These are phyloP conservation scores for Hycleus phaleratus DNA, from an alignment of 1,140 invertebrate species.

Conservation along the genomic window DNA sequence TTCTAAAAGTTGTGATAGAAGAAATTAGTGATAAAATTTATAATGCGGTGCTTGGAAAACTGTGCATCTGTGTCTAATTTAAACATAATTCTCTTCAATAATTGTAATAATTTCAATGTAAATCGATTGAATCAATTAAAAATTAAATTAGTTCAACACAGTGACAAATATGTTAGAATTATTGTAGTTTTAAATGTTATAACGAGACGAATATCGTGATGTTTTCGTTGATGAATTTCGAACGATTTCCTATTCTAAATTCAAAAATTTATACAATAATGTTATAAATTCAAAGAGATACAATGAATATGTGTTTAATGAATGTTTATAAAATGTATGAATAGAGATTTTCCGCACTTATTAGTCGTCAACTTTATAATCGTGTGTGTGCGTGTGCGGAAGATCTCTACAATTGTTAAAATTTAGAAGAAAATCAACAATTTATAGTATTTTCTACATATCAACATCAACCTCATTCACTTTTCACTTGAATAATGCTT, in stretches of 20 bases:
- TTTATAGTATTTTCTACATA: constrained; percentile 11
- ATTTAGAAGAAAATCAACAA: background rate
- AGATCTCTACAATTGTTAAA: background rate
- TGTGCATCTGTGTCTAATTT: constrained; percentile 10
- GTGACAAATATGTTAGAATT: constrained; percentile 4
- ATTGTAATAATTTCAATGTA: background rate
- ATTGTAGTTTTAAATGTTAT: constrained; percentile 20
- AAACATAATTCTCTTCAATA: background rate
- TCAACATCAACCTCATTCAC: constrained; percentile 2
- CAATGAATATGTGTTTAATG: constrained; percentile 19
- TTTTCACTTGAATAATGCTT: background rate
- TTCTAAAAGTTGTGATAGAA: constrained; percentile 35
- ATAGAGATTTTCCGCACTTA: no score
- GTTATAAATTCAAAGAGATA: background rate
- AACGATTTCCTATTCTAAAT: constrained; percentile 8
- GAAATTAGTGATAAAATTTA: constrained; percentile 18
- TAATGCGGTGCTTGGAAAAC: constrained; percentile 15
- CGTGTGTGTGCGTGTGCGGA: no score
- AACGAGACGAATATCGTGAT: constrained; percentile 18
- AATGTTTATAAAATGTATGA: background rate
- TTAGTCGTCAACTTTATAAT: no score
- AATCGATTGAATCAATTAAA: no score
- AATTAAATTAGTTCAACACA: no score
- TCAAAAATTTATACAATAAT: constrained; percentile 9
- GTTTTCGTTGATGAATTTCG: background rate